A percentile compares a stretch with the other conserved stretches of the same genome.
phyloP scores from a whole-genome alignment of 1,140 invertebrate species.

The Eurosta solidaginis region DNA sequence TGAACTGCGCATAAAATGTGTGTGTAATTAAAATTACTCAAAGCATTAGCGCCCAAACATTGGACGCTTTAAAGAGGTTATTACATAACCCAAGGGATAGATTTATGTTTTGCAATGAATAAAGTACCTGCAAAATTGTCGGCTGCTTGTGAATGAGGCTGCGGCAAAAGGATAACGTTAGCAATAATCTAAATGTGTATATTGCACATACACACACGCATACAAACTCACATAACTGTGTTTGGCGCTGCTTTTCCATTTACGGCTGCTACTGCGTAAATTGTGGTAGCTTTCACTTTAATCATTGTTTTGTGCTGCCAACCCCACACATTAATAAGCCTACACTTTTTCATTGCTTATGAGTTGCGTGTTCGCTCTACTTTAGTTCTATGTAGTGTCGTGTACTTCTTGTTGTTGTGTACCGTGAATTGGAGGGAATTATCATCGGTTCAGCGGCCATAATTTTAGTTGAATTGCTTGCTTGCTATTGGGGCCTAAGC shows the following conservation, averaged over 20 bases:
- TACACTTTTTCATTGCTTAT: neutral
- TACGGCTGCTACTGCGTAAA: neutral
- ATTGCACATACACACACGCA: neutral
- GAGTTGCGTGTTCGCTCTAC: neutral
- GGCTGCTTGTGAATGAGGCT: neutral
- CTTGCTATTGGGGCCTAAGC: neutral
- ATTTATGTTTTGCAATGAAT: neutral
- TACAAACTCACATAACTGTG: neutral
- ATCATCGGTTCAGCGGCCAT: neutral
- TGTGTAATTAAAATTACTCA: neutral
- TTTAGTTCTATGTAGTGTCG: neutral
- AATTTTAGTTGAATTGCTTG: conserved; percentile 5
- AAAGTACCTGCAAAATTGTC: neutral
- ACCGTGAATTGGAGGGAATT: neutral
- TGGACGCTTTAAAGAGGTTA: conserved; percentile 11
- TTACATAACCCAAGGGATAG: conserved; percentile 7
- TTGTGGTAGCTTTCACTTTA: neutral
- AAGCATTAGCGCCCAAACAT: neutral
- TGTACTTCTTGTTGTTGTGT: neutral
- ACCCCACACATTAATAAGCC: neutral
- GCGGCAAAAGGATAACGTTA: neutral
- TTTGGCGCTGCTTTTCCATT: neutral
- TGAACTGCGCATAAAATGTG: too few relatives aligned
- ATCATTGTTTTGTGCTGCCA: neutral
- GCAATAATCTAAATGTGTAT: too few relatives aligned